Percentiles rank a stretch among this genome's conserved stretches.
Conservation (phyloP, 92 coral and sea anemone species). For the Phymanthus crucifer region DNA sequence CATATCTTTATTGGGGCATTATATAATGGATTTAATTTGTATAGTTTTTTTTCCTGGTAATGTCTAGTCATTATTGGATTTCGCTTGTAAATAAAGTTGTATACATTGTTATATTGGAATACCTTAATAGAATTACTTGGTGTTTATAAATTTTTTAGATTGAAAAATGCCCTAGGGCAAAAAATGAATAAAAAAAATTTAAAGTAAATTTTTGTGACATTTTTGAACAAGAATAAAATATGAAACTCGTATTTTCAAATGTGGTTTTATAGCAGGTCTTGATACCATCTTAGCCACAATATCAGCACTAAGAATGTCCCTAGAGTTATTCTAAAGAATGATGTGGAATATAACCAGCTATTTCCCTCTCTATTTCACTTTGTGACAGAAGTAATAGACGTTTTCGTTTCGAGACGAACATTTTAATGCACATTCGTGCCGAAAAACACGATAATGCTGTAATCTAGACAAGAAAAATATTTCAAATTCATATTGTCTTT, state of each 20-base stretch:
- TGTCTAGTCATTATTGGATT: too few relatives aligned
- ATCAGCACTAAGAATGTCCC: neutral
- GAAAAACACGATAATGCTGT: neutral
- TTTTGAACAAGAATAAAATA: neutral
- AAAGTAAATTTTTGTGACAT: neutral
- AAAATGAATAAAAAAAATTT: neutral
- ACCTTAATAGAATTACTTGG: neutral
- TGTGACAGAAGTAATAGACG: neutral
- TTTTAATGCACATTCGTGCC: neutral
- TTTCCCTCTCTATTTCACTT: constrained; percentile 5
- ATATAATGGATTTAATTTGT: neutral
- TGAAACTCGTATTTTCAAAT: neutral
- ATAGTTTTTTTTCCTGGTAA: too few relatives aligned
- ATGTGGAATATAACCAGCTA: neutral
- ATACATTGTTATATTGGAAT: neutral
- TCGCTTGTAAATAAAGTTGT: neutral
- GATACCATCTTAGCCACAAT: neutral
- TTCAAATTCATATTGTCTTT: neutral
- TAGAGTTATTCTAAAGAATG: neutral
- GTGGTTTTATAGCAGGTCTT: neutral
- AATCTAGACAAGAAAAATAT: neutral
- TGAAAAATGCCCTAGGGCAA: neutral
- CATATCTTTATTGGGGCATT: neutral
- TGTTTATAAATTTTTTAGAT: neutral
- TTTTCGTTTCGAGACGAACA: neutral